Base-by-base conservation (phyloP, 30 jellyfish, hydroid and myxozoan species). In the Hydractinia echinata region DNA sequence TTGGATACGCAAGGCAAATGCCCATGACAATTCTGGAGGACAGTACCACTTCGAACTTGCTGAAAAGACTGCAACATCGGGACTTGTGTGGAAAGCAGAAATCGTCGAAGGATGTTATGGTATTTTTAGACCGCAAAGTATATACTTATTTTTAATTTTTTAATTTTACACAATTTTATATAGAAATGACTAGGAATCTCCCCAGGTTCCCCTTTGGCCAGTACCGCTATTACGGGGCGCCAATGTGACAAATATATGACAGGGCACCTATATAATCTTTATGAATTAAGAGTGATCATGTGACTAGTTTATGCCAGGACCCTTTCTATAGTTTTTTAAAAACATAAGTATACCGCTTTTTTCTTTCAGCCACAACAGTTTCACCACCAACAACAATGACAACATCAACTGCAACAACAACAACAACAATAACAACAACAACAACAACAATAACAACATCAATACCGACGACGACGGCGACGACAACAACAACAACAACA, bases 41-140 rank as follows among this genome's bases (percentile, higher is more conserved):
- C 74, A 64, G 74, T 64, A 6, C 16, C 19, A 64, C 4, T 51
- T 64, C 74, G 74, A 64, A n/a, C 74, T 64, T 64, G 74, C 39
- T 64, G 8, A 64, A 6, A 51, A 64, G 19, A 6, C 74, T 64
- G 74, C 39, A 44, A 64, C 9, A 13, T 3, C 19, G 39, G 39
- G 74, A 64, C 19, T 51, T n/a, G 19, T 64, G 7, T 64, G 74
- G 74, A 13, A n/a, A 6, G 74, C 74, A 6, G 74, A 64, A 64
- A 64, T 64, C 39, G 74, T 64, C 51, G 74, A 64, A 51, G 74
- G 74, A 6, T 64, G 74, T 13, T 64, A 6, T 64, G 74, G 74
- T 64, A 64, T 64, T 44, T 64, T 64, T 51, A 7, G 74, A 13
- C 74, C 74, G 18, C 19, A 64, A 44, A 64, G 74, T 64, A 64